Percentiles rank a stretch among this genome's conserved stretches.
Conservation (phyloP, 2,888 invertebrate genomes). For the Drosophila aldrichi region DNA sequence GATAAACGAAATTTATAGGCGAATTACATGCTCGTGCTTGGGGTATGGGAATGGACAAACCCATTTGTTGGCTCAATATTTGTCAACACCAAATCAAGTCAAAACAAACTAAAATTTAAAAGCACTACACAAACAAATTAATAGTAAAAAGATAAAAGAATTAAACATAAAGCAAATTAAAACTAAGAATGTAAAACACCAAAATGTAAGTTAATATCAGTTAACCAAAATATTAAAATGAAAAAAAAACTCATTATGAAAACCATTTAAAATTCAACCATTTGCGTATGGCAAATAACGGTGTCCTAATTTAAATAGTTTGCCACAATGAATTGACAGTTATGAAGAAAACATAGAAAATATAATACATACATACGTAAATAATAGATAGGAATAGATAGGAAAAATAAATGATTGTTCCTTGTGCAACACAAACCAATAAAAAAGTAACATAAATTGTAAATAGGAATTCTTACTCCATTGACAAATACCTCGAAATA, state of each 20-base stretch:
- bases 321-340: neutral
- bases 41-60: conserved; percentile 46
- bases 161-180: conserved; percentile 21
- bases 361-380: conserved; percentile 4
- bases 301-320: neutral
- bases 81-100: conserved; percentile 59
- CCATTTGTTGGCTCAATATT: conserved; percentile 64
- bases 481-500: conserved; percentile 86
- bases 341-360: conserved; percentile 15
- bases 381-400: too few species aligned
- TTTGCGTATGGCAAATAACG: neutral
- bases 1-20: neutral
- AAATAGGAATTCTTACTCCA: conserved; percentile 83
- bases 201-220: conserved; percentile 16
- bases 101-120: conserved; percentile 20
- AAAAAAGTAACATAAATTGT: conserved; percentile 51
- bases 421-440: conserved; percentile 46
- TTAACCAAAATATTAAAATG: neutral
- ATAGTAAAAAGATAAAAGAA: conserved; percentile 6
- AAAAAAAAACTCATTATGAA: neutral
- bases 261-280: neutral
- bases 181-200: conserved; percentile 26
- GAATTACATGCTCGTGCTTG: conserved; percentile 49
- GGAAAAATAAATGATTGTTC: conserved; percentile 12
- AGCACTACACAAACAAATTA: conserved; percentile 27